Evolutionary conservation across 2,797 vertebrate species (phyloP), one percentile per base, ranked within the genome.

Genomic region (Spondyliosoma cantharus): DNA sequence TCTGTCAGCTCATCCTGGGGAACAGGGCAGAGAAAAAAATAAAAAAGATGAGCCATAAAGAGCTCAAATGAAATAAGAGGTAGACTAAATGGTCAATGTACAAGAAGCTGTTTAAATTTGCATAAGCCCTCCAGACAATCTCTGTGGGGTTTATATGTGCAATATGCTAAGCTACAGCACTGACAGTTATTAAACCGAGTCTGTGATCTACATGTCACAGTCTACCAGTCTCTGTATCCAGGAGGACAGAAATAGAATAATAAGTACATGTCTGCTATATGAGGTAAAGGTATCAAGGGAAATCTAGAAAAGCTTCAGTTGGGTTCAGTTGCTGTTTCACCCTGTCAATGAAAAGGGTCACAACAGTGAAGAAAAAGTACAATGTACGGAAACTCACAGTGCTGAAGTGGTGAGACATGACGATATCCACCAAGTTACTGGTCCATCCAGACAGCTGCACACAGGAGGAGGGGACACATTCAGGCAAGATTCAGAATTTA

Each of bases 331-430:
- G 45, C 52, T 15, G 53, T 78, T 77, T 78, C 49, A 80, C 15
- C 42, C 0, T 5, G 49, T 80, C n/a, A 65, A 62, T 60, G 42
- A 79, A 79, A 80, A 68, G 76, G 58, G 79, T 81, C 57, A 76
- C 3, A 37, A 22, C 43, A 13, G 7, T 5, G 53, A 12, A 54
- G 60, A 71, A 53, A 46, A 57, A 49, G 43, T 43, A 48, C 13
- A 42, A 43, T n/a, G 12, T 4, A n/a, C 13, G 29, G 59, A 7
- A 71, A 96, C 97, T 97, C 93, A 98, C 98, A 19, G 96, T 95
- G 77, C 98, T 98, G 92, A 99, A 99, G 90, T 98, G 97, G 90
- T 99, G 97, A 19, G 96, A 91, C 96, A 99, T 95, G 92, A 99
- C 92, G 74, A 96, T 96, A 81, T 99, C 98, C 91, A 98, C 97